A percentile compares a stretch with the other conserved stretches of the same genome.
Conservation (phyloP, 2,888 invertebrate genomes). For the Cactoblastis cactorum region DNA sequence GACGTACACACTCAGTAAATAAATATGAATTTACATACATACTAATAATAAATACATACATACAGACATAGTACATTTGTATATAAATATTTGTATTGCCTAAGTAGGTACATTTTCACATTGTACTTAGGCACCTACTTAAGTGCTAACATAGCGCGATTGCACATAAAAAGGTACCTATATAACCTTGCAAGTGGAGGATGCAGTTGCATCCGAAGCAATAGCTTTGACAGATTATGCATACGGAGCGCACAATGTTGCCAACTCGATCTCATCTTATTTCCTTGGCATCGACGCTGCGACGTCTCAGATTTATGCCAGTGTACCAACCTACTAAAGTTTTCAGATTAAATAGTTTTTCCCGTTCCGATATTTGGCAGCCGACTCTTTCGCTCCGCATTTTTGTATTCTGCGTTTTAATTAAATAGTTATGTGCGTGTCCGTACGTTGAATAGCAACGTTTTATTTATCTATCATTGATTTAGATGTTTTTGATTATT, state of each 20-base stretch:
- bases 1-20: too few relatives aligned
- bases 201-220: conserved; percentile 14
- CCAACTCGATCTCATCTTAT: conserved; percentile 75
- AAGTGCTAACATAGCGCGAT: too few relatives aligned
- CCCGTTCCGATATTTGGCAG: conserved; percentile 61
- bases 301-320: conserved; percentile 66
- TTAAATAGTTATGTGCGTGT: conserved; percentile 13
- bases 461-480: background rate
- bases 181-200: background rate
- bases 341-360: conserved; percentile 73
- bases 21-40: too few relatives aligned
- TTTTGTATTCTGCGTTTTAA: conserved; percentile 24
- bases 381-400: conserved; percentile 31
- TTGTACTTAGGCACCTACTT: too few relatives aligned
- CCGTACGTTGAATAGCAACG: background rate
- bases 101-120: too few relatives aligned
- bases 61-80: too few relatives aligned
- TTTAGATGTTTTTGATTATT: background rate
- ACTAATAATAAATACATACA: too few relatives aligned
- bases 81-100: too few relatives aligned
- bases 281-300: conserved; percentile 72
- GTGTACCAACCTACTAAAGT: conserved; percentile 73
- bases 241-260: conserved; percentile 40
- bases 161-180: background rate
- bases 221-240: conserved; percentile 41